phyloP scores from a whole-genome alignment of 2,797 vertebrate species.

The Clarias laeviceps region DNA sequence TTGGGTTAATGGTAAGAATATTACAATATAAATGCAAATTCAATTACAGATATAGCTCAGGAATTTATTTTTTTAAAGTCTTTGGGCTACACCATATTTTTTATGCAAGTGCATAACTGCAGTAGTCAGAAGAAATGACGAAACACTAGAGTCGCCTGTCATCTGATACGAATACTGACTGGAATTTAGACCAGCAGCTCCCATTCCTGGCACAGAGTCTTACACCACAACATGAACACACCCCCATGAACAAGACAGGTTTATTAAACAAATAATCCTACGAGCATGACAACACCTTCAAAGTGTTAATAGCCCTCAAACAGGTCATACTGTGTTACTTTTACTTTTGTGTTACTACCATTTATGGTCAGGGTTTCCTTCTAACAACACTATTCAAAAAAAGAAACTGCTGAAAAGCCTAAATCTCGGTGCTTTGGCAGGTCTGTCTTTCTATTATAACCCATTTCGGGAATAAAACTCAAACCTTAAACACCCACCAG shows the following conservation, averaged over 20 bases:
- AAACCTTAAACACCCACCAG: neutral
- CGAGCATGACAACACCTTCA: neutral
- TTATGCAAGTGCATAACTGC: slow-evolving; percentile 9
- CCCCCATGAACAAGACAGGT: neutral
- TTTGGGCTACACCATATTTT: neutral
- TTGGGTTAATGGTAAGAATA: neutral
- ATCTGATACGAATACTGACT: slow-evolving; percentile 18
- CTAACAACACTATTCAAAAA: neutral
- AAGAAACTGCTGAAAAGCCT: neutral
- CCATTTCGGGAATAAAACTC: neutral
- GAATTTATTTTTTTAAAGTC: neutral
- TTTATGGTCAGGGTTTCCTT: neutral
- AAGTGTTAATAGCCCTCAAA: neutral
- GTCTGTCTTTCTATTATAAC: neutral
- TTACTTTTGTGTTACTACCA: neutral
- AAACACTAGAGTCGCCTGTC: slow-evolving; percentile 21
- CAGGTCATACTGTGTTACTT: neutral
- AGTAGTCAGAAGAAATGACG: neutral
- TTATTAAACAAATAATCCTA: neutral
- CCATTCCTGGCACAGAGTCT: neutral
- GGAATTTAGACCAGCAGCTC: slow-evolving; percentile 22
- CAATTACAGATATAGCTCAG: neutral
- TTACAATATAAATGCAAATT: neutral
- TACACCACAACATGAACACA: neutral
- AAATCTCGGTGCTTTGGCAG: neutral